phyloP scores from a whole-genome alignment of 2,888 invertebrate species.

The Sipha maydis region DNA sequence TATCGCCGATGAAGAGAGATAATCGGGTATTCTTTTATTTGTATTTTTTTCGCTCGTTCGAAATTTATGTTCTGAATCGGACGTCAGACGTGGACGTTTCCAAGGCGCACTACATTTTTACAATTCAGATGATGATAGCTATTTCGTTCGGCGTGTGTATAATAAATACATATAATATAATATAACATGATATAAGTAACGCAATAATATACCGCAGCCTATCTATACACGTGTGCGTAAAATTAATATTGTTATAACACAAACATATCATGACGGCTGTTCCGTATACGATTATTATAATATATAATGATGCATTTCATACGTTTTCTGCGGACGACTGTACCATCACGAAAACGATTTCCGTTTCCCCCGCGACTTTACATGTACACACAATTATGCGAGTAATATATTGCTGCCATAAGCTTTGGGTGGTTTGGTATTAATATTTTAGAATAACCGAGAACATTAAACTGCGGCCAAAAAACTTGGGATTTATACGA shows the following conservation, averaged over 20 bases:
- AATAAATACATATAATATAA: not conserved
- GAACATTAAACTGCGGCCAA: slow-evolving; percentile 23
- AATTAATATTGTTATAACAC: not conserved
- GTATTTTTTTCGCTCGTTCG: not conserved
- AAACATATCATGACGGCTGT: not conserved
- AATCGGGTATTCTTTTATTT: slow-evolving; percentile 11
- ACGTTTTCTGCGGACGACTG: not conserved
- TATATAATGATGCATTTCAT: not conserved
- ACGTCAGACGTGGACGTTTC: slow-evolving; percentile 31
- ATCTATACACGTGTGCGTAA: no score
- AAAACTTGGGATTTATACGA: slow-evolving; percentile 37
- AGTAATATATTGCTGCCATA: slow-evolving; percentile 49
- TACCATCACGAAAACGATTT: slow-evolving; percentile 26
- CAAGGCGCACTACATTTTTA: slow-evolving; percentile 23
- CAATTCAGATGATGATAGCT: not conserved
- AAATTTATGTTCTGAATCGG: slow-evolving; percentile 39
- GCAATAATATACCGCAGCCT: no score
- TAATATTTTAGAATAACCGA: slow-evolving; percentile 4
- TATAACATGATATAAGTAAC: no score
- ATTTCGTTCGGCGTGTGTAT: not conserved
- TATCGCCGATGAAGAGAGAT: slow-evolving; percentile 36
- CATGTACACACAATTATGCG: not conserved
- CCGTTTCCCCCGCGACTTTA: not conserved
- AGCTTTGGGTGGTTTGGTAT: not conserved
- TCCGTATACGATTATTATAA: not conserved